These are phyloP conservation scores for Candoia aspera DNA, from an alignment of 2,113 vertebrate genomes.

Conservation along the genomic window DNA sequence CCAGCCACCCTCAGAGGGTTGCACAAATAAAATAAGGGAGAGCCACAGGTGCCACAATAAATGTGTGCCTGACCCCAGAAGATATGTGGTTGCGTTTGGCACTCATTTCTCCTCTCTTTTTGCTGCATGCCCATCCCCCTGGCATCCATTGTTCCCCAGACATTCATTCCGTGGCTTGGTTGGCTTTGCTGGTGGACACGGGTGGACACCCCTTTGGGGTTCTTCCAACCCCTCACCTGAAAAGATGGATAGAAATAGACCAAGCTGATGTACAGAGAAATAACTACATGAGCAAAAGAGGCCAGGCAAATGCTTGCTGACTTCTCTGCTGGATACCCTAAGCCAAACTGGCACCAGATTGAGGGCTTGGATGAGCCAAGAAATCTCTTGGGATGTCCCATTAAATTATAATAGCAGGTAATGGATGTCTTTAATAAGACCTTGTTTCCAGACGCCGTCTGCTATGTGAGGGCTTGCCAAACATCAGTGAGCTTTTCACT, in stretches of 20 bases:
- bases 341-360: not conserved
- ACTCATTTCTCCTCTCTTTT: not conserved
- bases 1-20: not conserved
- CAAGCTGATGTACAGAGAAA: not conserved
- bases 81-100: not conserved
- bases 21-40: not conserved
- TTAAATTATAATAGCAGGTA: not conserved
- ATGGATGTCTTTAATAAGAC: constrained; percentile 28
- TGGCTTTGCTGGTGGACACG: not conserved
- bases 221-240: not conserved
- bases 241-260: not conserved
- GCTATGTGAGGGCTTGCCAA: not conserved
- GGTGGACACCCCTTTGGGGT: not conserved
- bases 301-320: not conserved
- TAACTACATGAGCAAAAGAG: not conserved
- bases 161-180: not conserved
- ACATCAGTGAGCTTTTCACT: too few relatives aligned
- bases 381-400: not conserved
- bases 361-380: too few relatives aligned
- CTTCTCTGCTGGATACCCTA: not conserved
- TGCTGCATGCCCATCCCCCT: not conserved
- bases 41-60: not conserved
- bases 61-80: not conserved
- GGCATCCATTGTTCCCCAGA: not conserved
- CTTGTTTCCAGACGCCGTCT: not conserved